Evolutionary conservation across 2,113 vertebrate species (phyloP).

Genomic region (Oenanthe oenanthe): DNA sequence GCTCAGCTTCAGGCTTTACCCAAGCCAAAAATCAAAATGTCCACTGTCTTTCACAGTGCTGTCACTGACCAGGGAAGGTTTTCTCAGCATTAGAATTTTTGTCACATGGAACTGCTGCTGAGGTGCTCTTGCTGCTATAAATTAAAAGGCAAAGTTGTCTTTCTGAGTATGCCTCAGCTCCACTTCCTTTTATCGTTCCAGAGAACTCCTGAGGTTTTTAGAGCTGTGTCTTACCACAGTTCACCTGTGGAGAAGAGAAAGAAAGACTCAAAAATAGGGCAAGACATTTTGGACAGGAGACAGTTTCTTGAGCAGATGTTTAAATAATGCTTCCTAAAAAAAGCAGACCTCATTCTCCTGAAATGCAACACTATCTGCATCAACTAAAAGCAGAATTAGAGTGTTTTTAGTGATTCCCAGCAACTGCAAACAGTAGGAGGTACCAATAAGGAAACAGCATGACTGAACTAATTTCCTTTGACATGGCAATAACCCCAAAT

Average conservation of each 20-base stretch:
- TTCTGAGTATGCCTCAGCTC: not conserved
- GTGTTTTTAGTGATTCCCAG: not conserved
- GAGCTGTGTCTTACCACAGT: not conserved
- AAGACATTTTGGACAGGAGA: not conserved
- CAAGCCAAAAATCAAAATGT: not conserved
- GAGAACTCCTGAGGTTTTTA: not conserved
- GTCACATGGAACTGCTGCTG: not conserved
- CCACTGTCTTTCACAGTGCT: not conserved
- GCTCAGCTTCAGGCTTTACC: not conserved
- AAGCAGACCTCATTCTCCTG: not conserved
- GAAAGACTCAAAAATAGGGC: not conserved
- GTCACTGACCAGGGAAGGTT: not conserved
- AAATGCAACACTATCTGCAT: not conserved
- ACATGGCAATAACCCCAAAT: slow-evolving; percentile 17
- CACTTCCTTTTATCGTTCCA: not conserved
- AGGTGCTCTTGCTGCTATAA: not conserved
- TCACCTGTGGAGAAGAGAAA: not conserved
- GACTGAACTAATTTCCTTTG: slow-evolving; percentile 35
- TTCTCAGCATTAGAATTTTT: not conserved
- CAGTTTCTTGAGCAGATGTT: slow-evolving; percentile 12
- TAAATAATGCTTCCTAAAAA: slow-evolving; percentile 14
- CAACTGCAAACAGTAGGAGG: slow-evolving; percentile 19
- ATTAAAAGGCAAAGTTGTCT: not conserved
- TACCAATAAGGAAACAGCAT: not conserved
- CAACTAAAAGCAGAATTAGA: not conserved